Evolutionary conservation across 2,797 vertebrate species (phyloP).

Genomic region (Gymnothorax reevesii): DNA sequence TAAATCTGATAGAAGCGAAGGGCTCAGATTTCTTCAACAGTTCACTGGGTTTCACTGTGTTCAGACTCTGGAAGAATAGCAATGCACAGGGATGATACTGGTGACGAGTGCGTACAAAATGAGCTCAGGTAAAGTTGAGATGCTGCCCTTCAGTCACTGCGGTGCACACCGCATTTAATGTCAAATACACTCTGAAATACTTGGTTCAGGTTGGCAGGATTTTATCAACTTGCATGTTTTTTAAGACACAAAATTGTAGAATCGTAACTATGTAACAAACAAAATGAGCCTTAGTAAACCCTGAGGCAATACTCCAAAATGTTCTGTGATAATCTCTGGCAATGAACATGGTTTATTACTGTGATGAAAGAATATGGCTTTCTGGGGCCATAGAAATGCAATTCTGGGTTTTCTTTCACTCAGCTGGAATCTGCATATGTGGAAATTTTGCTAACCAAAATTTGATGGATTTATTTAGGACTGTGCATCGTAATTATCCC

Average conservation of each 20-base stretch:
- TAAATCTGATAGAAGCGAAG: conserved; percentile 8
- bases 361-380: not conserved
- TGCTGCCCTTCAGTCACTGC: not conserved
- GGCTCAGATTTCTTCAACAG: not conserved
- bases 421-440: not conserved
- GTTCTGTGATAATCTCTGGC: not conserved
- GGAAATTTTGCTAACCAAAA: conserved; percentile 15
- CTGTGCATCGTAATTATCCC: conserved; percentile 17
- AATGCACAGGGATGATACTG: not conserved
- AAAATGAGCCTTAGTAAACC: not conserved
- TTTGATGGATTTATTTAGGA: conserved; percentile 17
- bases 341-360: not conserved
- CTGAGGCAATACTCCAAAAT: not conserved
- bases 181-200: not conserved
- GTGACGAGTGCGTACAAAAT: not conserved
- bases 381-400: not conserved
- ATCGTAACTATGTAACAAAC: not conserved
- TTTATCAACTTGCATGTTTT: not conserved
- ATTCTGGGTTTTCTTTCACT: not conserved
- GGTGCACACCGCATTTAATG: not conserved
- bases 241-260: not conserved
- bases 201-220: too few species aligned
- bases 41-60: not conserved
- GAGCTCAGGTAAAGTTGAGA: not conserved
- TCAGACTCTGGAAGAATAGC: not conserved